These are phyloP conservation scores for Linyphia triangularis DNA, from an alignment of 2,888 invertebrate genomes.

Conservation along the genomic window DNA sequence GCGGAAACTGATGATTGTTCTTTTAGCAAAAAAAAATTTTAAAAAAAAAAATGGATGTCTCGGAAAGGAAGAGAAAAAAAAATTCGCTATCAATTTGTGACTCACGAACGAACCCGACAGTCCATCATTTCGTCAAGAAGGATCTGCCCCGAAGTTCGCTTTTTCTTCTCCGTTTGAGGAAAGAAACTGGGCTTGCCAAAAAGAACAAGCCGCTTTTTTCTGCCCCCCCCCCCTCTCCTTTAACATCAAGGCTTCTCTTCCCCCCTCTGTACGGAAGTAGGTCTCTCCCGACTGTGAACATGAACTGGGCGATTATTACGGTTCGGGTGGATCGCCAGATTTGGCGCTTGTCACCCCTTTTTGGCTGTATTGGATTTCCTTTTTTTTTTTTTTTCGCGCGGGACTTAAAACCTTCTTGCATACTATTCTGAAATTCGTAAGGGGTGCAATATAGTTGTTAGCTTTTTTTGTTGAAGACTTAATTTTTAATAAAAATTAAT, in stretches of 20 bases:
- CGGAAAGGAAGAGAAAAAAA: constrained; percentile 10
- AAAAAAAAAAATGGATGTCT: constrained; percentile 5
- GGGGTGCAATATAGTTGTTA: not conserved
- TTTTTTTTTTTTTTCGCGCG: no score
- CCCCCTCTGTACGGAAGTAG: constrained; percentile 70
- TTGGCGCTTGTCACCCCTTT: not conserved
- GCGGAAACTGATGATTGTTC: constrained; percentile 43
- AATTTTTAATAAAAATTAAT: no score
- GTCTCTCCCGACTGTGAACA: constrained; percentile 71
- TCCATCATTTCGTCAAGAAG: constrained; percentile 65
- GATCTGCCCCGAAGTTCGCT: constrained; percentile 31
- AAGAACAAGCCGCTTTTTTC: not conserved
- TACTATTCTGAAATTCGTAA: not conserved
- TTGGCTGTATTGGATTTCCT: not conserved
- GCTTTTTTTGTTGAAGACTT: no score
- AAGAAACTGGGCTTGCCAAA: constrained; percentile 41
- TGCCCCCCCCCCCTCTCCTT: constrained; percentile 46
- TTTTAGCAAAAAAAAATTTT: not conserved
- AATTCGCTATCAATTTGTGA: constrained; percentile 49
- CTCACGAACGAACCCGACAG: constrained; percentile 52
- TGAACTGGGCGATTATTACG: constrained; percentile 39
- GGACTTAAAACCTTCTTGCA: no score
- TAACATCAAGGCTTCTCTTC: constrained; percentile 53
- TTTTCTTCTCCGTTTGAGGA: not conserved
- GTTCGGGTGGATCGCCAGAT: not conserved